These are phyloP conservation scores for Aphaenogaster floridana DNA, from an alignment of 1,140 invertebrate species.

Conservation along the genomic window DNA sequence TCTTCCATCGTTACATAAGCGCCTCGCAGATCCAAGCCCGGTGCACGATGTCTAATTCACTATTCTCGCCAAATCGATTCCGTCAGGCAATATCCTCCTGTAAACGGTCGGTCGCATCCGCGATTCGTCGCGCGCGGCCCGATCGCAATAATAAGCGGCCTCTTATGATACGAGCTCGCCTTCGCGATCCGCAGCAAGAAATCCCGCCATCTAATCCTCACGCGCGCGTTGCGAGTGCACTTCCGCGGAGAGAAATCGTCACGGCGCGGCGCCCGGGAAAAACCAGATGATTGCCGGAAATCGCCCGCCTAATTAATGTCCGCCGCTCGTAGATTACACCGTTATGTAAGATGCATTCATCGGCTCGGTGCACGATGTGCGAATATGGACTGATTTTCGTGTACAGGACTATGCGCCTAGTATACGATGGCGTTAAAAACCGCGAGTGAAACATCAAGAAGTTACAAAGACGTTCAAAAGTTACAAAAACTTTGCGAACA, in stretches of 20 bases:
- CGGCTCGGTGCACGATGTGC: background rate
- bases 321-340: constrained; percentile 27
- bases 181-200: constrained; percentile 21
- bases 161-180: constrained; percentile 26
- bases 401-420: background rate
- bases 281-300: constrained; percentile 60
- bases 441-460: background rate
- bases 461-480: background rate
- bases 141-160: constrained; percentile 53
- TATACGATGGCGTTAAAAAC: background rate
- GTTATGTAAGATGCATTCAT: constrained; percentile 35
- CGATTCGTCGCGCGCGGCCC: constrained; percentile 33
- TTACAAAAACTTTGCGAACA: background rate
- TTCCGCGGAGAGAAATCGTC: constrained; percentile 48
- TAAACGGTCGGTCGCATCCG: constrained; percentile 17
- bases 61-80: constrained; percentile 43
- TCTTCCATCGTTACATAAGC: constrained; percentile 37
- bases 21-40: background rate
- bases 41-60: constrained; percentile 37
- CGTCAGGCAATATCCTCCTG: constrained; percentile 40
- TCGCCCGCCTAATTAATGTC: constrained; percentile 40
- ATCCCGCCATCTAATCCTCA: constrained; percentile 8
- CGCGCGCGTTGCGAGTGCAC: constrained; percentile 7
- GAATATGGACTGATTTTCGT: background rate
- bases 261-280: constrained; percentile 19